Conservation (phyloP, 2,888 invertebrate species). For the Tetanocera ferruginea region DNA sequence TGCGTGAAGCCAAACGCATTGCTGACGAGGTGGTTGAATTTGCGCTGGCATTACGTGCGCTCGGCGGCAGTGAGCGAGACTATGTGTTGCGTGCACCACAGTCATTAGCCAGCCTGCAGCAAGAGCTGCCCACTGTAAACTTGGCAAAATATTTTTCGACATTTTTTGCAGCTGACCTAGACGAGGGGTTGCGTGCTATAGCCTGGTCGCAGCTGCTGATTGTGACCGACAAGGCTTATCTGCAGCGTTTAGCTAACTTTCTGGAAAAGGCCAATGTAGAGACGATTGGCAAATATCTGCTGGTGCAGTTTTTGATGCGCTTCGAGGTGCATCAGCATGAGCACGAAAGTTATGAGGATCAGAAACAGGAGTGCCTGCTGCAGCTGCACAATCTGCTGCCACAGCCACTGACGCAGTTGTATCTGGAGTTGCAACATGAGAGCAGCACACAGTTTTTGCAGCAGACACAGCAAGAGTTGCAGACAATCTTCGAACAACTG, state of each 20-base stretch:
- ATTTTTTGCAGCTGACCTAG: conserved; percentile 49
- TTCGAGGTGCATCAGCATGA: conserved; percentile 61
- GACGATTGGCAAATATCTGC: conserved; percentile 57
- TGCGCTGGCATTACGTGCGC: conserved; percentile 52
- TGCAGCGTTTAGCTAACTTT: conserved; percentile 50
- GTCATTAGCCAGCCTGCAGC: conserved; percentile 49
- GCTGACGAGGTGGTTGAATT: conserved; percentile 59
- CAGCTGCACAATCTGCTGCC: conserved; percentile 58
- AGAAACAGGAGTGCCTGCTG: conserved; percentile 56
- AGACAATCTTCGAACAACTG: conserved; percentile 52
- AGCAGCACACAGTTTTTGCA: conserved; percentile 41
- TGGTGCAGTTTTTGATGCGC: conserved; percentile 60
- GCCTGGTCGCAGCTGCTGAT: too few relatives aligned
- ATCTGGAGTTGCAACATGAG: conserved; percentile 53
- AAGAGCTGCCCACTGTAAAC: conserved; percentile 52
- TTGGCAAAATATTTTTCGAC: conserved; percentile 55
- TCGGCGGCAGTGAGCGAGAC: conserved; percentile 47
- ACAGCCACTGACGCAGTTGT: conserved; percentile 52
- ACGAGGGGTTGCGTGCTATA: too few relatives aligned
- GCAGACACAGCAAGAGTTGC: conserved; percentile 45
- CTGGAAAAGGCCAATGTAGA: conserved; percentile 46
- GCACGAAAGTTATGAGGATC: conserved; percentile 50
- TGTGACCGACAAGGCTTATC: conserved; percentile 56
- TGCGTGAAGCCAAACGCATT: conserved; percentile 56
- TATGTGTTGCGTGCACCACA: conserved; percentile 58